Percentiles rank a stretch among this genome's conserved stretches.
Evolutionary conservation across 2,113 vertebrate species (phyloP).

Genomic region (Puffinus mauretanicus): DNA sequence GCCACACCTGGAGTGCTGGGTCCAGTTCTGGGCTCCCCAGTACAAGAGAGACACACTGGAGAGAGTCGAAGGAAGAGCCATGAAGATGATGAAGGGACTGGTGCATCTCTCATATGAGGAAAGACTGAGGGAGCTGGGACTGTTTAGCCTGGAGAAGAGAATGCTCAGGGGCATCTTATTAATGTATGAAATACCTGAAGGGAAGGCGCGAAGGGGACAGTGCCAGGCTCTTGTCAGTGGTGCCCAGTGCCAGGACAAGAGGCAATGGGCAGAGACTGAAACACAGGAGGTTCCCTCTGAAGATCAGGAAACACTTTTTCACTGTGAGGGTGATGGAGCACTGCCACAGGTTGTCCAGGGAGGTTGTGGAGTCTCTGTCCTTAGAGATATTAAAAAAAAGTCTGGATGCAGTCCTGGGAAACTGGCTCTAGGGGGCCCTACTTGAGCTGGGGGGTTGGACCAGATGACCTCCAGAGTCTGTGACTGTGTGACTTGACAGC

Average conservation of each 20-base stretch:
- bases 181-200: neutral
- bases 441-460: neutral
- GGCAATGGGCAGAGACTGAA: neutral
- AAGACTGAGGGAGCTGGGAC: neutral
- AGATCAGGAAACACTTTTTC: neutral
- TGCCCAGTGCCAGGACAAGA: neutral
- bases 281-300: neutral
- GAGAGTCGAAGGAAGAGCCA: neutral
- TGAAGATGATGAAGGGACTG: too few species aligned
- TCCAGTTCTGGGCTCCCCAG: neutral
- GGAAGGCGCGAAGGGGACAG: neutral
- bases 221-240: neutral
- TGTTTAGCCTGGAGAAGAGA: neutral
- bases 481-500: neutral
- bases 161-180: neutral
- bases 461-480: too few species aligned
- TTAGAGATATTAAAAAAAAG: too few species aligned
- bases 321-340: neutral
- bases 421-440: neutral
- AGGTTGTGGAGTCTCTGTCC: neutral
- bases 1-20: neutral
- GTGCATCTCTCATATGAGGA: neutral
- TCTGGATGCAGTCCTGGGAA: neutral
- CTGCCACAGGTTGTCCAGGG: neutral
- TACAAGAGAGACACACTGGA: too few species aligned